phyloP scores from a whole-genome alignment of 2,113 vertebrate genomes.

The Garra rufa region DNA sequence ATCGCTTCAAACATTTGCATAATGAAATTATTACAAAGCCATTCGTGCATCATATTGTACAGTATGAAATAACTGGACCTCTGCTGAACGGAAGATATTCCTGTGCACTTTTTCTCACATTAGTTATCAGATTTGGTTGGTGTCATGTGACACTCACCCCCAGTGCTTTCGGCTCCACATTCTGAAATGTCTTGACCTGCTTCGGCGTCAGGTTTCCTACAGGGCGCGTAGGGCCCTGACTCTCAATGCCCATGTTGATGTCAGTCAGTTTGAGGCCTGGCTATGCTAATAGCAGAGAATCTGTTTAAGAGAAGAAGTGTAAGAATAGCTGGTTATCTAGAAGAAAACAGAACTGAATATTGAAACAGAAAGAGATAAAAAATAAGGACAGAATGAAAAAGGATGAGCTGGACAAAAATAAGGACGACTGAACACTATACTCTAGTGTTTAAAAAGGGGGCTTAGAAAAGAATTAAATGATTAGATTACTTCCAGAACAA shows the following conservation, averaged over 20 bases:
- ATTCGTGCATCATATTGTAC: background rate
- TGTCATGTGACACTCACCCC: slow-evolving; percentile 67
- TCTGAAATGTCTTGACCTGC: slow-evolving; percentile 71
- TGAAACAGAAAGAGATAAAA: background rate
- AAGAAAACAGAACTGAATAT: background rate
- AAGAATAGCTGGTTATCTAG: background rate
- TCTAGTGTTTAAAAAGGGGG: too few relatives aligned
- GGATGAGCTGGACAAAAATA: background rate
- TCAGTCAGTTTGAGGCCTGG: background rate
- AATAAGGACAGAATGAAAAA: background rate
- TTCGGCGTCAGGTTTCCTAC: slow-evolving; percentile 62
- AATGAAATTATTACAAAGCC: background rate
- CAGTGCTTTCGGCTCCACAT: slow-evolving; percentile 79
- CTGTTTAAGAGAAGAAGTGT: background rate
- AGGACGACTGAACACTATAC: background rate
- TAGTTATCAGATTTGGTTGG: background rate
- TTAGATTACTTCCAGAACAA: too few relatives aligned
- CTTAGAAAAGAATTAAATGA: too few relatives aligned
- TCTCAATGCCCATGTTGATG: slow-evolving; percentile 67
- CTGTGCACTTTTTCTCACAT: background rate
- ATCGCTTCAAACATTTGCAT: background rate
- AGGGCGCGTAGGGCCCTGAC: slow-evolving; percentile 62
- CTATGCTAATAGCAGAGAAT: background rate
- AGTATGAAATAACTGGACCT: background rate
- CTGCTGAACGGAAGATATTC: background rate